A percentile compares a stretch with the other conserved stretches of the same genome.
These are phyloP conservation scores for Drosophila ironensis DNA, from an alignment of 1,140 invertebrate species.

Conservation along the genomic window DNA sequence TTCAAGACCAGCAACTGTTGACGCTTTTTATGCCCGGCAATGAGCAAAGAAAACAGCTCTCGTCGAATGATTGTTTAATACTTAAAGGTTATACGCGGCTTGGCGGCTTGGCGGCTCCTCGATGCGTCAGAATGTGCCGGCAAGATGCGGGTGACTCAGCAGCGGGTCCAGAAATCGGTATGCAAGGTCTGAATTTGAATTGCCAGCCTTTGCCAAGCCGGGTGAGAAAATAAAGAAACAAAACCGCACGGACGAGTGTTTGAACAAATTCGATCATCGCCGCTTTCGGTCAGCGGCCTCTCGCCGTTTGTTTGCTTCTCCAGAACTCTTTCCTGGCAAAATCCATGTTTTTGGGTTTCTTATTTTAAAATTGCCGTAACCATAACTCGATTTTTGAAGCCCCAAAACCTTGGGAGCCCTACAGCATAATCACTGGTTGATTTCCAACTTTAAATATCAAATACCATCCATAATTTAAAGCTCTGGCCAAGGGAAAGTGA, in stretches of 20 bases:
- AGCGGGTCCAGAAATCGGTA: background rate
- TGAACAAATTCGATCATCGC: slow-evolving; percentile 32
- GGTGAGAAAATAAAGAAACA: background rate
- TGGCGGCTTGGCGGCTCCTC: slow-evolving; percentile 10
- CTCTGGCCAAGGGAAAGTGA: no score
- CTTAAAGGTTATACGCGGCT: slow-evolving; percentile 19
- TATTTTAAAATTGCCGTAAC: no score
- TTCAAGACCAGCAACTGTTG: slow-evolving; percentile 28
- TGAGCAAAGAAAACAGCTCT: slow-evolving; percentile 33
- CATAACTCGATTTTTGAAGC: no score
- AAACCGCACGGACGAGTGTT: slow-evolving; percentile 2
- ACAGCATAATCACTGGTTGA: no score
- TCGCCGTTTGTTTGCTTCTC: background rate
- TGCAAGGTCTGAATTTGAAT: slow-evolving; percentile 35
- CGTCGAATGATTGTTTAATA: slow-evolving; percentile 34
- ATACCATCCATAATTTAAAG: no score
- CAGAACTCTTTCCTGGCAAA: background rate
- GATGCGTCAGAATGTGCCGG: slow-evolving; percentile 32
- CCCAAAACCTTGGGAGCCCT: no score
- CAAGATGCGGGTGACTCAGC: slow-evolving; percentile 13
- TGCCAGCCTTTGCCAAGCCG: no score
- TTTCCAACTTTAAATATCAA: no score
- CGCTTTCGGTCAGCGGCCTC: slow-evolving; percentile 38
- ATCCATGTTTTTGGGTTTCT: background rate
- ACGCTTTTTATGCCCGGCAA: slow-evolving; percentile 25